Base-by-base conservation (phyloP, 2,113 vertebrate genomes). In the Myiopsitta monachus region DNA sequence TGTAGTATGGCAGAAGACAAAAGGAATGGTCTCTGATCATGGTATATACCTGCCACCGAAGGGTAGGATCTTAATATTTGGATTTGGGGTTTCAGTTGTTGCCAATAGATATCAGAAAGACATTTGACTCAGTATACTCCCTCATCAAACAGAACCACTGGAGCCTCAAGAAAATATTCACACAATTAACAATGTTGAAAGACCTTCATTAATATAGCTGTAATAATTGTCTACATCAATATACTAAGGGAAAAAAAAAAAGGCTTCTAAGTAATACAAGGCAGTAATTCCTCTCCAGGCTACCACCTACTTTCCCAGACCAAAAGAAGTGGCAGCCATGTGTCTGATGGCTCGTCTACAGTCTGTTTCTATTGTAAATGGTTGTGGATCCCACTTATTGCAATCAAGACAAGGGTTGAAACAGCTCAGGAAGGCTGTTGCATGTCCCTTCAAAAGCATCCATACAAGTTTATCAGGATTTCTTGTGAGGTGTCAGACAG, bases 361-460 rank as follows among this genome's bases (percentile, higher is more conserved):
- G 47, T 39, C 55, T 54, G 17, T 74, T 87, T 51, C 38, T 80
- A 0, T 47, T 43, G 18, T 51, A 46, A 57, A n/a, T 33, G 36
- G 47, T 54, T 87, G 39, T 81, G 77, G 51, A 69, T 83, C 59
- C 64, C 46, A 19, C 44, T 62, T 63, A 46, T 57, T 91, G 69
- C 62, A 47, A 3, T 31, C 0, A 0, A 67, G 55, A 63, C 36
- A 38, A 87, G 28, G 33, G 7, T 55, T 1, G 1, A 2, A 43
- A 41, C 16, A 72, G 31, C 52, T 91, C 36, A 36, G 52, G 52
- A 67, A 55, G 18, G 43, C 43, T 85, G 13, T 38, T 85, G 24
- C 36, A 6, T 14, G 0, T 67, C 89, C 64, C 38, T 82, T 78
- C 0, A 0, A 63, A 88, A 84, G 51, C 57, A 84, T 68, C 55